Evolutionary conservation across 2,113 vertebrate species (phyloP).

Genomic region (Stigmatopora nigra): DNA sequence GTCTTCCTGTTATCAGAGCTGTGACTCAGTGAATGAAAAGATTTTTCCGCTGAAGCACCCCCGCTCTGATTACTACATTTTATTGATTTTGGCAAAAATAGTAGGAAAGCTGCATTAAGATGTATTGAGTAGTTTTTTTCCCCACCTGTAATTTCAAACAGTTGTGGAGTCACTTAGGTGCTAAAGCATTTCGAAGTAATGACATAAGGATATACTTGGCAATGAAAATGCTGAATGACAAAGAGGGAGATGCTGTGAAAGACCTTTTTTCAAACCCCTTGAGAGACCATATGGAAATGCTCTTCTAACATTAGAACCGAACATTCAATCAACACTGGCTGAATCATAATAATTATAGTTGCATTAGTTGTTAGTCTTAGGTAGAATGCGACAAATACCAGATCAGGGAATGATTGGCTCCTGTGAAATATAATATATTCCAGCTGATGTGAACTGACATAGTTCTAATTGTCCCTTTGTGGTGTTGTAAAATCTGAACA

Average conservation of each 20-base stretch:
- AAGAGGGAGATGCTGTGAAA: neutral
- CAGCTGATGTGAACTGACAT: neutral
- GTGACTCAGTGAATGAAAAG: conserved; percentile 41
- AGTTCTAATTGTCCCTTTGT: neutral
- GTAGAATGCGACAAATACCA: neutral
- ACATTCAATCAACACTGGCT: neutral
- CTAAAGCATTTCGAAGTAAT: neutral
- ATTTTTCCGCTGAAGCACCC: conserved; percentile 9
- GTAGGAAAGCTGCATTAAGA: neutral
- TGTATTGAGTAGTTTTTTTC: neutral
- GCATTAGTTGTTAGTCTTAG: too few species aligned
- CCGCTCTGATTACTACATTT: conserved; percentile 10
- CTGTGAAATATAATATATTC: neutral
- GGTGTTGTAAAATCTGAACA: neutral
- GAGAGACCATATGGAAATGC: neutral
- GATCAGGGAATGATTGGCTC: neutral
- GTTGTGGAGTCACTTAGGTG: conserved; percentile 32
- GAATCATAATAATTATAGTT: neutral
- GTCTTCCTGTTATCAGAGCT: conserved; percentile 55
- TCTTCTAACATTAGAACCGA: neutral
- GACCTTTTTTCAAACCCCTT: neutral
- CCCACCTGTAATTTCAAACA: conserved; percentile 21
- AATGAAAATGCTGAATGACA: neutral
- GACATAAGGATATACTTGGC: neutral
- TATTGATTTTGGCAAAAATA: conserved; percentile 7